phyloP scores from a whole-genome alignment of 2,888 invertebrate genomes.

The Aphidius colemani region DNA sequence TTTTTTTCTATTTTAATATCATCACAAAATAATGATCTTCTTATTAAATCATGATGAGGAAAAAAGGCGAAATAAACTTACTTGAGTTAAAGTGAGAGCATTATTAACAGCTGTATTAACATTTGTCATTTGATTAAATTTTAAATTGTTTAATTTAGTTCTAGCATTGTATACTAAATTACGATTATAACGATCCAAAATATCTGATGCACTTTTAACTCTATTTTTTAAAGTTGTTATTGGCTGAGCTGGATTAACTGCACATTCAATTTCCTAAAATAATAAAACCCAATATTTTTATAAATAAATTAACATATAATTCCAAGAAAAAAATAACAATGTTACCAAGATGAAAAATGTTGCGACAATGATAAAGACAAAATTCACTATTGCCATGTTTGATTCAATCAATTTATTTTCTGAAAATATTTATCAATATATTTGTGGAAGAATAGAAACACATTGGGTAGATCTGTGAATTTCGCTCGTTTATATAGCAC shows the following conservation, averaged over 20 bases:
- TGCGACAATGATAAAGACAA: too few relatives aligned
- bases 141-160: slow-evolving; percentile 28
- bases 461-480: too few relatives aligned
- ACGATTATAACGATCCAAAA: slow-evolving; percentile 27
- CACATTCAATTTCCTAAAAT: not conserved
- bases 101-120: slow-evolving; percentile 32
- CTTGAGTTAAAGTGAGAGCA: slow-evolving; percentile 27
- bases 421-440: too few relatives aligned
- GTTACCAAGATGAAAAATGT: too few relatives aligned
- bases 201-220: slow-evolving; percentile 10
- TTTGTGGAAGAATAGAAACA: too few relatives aligned
- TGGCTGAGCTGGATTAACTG: slow-evolving; percentile 11
- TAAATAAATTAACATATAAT: too few relatives aligned
- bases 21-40: not conserved
- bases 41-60: too few relatives aligned
- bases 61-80: slow-evolving; percentile 15
- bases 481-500: too few relatives aligned
- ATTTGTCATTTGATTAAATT: slow-evolving; percentile 29
- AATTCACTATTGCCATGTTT: too few relatives aligned
- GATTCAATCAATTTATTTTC: too few relatives aligned
- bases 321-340: too few relatives aligned
- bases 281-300: too few relatives aligned
- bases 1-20: not conserved
- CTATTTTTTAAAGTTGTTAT: slow-evolving; percentile 27
- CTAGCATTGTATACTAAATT: slow-evolving; percentile 23